Evolutionary conservation across 2,888 invertebrate species (phyloP), one percentile per base, ranked within the genome.

Genomic region (Saturnia japonica): DNA sequence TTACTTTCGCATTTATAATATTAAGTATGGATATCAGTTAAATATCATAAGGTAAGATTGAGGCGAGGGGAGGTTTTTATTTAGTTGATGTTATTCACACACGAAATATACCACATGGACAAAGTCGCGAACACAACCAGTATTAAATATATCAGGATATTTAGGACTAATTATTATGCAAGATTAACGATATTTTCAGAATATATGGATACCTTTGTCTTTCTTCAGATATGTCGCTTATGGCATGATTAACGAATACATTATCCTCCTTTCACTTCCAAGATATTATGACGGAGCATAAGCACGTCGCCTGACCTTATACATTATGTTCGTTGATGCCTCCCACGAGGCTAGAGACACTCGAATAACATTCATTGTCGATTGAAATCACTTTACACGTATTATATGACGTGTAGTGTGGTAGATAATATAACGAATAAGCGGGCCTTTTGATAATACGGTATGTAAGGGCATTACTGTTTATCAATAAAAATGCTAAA

Each of bases 211-310:
- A 60, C 2, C 14, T 60, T 28, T 11, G 12, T 25, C 28, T 60
- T 22, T 60, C 57, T 60, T 28, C 12, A 28, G 11, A 28, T 28
- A 6, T 28, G 28, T 28, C 28, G 28, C 25, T 28, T 6, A 60
- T 28, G 57, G 12, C 57, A 28, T 28, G 4, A 28, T 51, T 60
- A 60, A 54, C 54, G 54, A 54, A 14, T 28, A 28, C 51, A 70
- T 54, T 69, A 42, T 45, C 34, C 45, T 71, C 68, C 22, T n/a
- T 73, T 70, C 70, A 68, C 69, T 72, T 70, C 68, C 43, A 70
- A 57, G 64, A 40, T 64, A 40, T 64, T 64, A 40, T 64, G 40
- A 64, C 64, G n/a, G 16, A 40, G 64, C 40, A n/a, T 70, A 57
- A 57, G 67, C 43, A 67, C 60, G 25, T 67, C 43, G 57, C 42